Base-by-base conservation (phyloP, 2,888 invertebrate species). In the Tenthredo amoena region DNA sequence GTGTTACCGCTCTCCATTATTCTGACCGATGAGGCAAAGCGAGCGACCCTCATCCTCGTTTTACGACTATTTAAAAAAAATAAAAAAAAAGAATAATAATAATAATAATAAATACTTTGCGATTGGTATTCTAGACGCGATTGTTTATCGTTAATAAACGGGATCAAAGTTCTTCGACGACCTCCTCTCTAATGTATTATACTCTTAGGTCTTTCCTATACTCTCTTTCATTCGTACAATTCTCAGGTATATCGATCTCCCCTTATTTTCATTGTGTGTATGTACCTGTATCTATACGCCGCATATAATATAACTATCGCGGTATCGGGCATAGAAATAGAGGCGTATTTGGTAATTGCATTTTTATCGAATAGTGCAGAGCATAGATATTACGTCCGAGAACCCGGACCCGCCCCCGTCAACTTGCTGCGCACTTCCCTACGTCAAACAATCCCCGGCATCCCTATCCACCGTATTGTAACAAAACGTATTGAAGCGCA, bases 341-440 rank as follows among this genome's bases (percentile, higher is more conserved):
- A 62, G 62, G 10, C 12, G 18, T 77, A 26, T 40, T 18, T 34
- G 40, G 43, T 77, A 77, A 77, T 77, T 77, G 77, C 50, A 77
- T 77, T 77, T 77, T 77, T 77, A 77, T 77, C 77, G 50, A 77
- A 77, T 77, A 77, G 50, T 55, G 77, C 77, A 31, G 55, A 55
- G n/a, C 7, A 55, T 55, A 55, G 55, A 55, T 34, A 34, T 77
- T 47, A 50, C 77, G 77, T 21, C 12, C 26, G 43, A 18, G 50
- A 34, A 21, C 47, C 37, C n/a, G 55, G 81, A 21, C 58, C 58
- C 62, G 62, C 62, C 84, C 72, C 71, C 72, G 71, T 84, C 43
- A 34, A 72, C 71, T 84, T 55, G 71, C 84, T 84, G 71, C 72
- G 71, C 72, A 50, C 72, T 68, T 84, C 84, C 72, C 84, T 84